These are phyloP conservation scores for Sabatieria punctata DNA, from an alignment of 2,888 invertebrate species.

Conservation along the genomic window DNA sequence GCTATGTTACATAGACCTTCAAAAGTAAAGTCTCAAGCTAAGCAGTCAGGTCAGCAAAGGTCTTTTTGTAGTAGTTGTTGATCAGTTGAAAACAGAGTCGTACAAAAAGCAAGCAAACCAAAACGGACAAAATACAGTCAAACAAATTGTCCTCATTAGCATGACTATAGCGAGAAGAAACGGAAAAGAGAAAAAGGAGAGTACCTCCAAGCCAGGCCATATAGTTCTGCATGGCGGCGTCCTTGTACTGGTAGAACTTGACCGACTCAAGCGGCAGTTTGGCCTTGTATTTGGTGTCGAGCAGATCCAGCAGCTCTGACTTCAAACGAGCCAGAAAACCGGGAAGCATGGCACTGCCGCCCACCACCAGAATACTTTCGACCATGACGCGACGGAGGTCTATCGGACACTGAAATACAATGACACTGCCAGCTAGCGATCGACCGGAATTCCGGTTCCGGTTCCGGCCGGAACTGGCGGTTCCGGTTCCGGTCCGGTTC, in stretches of 20 bases:
- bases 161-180: neutral
- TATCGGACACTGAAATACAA: constrained; percentile 48
- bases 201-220: constrained; percentile 73
- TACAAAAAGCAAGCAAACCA: neutral
- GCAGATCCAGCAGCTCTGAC: constrained; percentile 52
- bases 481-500: no score
- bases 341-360: constrained; percentile 63
- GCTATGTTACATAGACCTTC: no score
- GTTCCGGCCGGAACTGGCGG: no score
- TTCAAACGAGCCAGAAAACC: constrained; percentile 65
- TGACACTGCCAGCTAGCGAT: no score
- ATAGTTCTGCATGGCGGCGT: constrained; percentile 48
- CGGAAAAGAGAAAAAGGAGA: neutral
- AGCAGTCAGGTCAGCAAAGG: no score
- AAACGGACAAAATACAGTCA: neutral
- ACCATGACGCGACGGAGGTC: constrained; percentile 60
- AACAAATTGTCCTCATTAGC: no score
- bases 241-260: constrained; percentile 60
- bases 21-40: no score
- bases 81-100: no score
- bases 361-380: constrained; percentile 64
- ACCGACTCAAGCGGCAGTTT: constrained; percentile 48
- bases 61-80: no score
- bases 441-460: no score
- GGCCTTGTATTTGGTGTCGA: constrained; percentile 40